These are phyloP conservation scores for Drosophila sucinea DNA, from an alignment of 1,140 invertebrate species.

Conservation along the genomic window DNA sequence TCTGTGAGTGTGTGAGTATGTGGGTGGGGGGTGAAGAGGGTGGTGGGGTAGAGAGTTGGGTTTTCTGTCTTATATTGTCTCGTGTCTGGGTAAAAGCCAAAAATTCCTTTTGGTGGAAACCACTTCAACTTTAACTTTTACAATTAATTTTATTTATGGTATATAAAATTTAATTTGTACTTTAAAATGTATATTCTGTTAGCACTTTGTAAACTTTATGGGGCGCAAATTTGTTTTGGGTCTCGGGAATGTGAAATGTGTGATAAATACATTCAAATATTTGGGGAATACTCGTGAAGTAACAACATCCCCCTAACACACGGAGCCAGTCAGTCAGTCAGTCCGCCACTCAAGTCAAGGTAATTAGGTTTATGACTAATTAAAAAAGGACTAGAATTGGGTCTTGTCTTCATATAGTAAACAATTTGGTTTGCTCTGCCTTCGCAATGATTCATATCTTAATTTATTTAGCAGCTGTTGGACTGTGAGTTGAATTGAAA, in stretches of 20 bases:
- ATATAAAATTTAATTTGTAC: constrained; percentile 43
- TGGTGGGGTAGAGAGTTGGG: too few species aligned
- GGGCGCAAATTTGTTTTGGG: constrained; percentile 39
- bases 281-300: not conserved
- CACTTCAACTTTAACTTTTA: constrained; percentile 61
- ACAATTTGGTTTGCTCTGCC: not conserved
- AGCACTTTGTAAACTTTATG: constrained; percentile 17
- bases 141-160: constrained; percentile 76
- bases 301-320: not conserved
- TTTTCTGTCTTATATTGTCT: not conserved
- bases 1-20: not conserved
- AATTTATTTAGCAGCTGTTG: not conserved
- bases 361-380: constrained; percentile 12
- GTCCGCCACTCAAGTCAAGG: not conserved
- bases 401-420: not conserved
- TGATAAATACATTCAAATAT: constrained; percentile 17
- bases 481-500: not conserved
- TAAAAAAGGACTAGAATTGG: constrained; percentile 11
- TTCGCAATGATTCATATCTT: constrained; percentile 5
- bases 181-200: constrained; percentile 45
- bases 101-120: constrained; percentile 4
- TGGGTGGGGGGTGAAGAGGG: too few species aligned
- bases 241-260: constrained; percentile 11
- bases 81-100: constrained; percentile 38
- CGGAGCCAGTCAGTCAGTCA: not conserved